Evolutionary conservation across 2,797 vertebrate species (phyloP).

Genomic region (Gephyroberyx darwinii): DNA sequence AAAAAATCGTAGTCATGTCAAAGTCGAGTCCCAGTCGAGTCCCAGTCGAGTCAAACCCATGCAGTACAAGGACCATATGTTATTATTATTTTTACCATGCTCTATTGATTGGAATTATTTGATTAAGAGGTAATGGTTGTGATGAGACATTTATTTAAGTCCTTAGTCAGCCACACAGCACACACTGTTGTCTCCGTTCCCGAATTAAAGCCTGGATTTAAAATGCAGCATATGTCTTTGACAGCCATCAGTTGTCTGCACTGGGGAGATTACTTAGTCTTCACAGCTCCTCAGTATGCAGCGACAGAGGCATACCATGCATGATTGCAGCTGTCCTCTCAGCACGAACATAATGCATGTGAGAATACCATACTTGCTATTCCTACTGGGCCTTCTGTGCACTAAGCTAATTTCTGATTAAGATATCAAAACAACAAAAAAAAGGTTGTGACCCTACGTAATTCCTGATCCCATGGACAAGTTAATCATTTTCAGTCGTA

Average conservation of each 20-base stretch:
- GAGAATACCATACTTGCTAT: slow-evolving; percentile 7
- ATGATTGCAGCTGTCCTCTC: slow-evolving; percentile 55
- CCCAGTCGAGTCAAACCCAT: background rate
- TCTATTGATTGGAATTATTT: background rate
- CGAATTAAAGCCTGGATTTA: slow-evolving; percentile 17
- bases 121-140: background rate
- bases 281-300: slow-evolving; percentile 54
- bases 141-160: background rate
- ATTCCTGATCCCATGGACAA: slow-evolving; percentile 24
- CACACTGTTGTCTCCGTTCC: background rate
- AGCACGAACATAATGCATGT: slow-evolving; percentile 45
- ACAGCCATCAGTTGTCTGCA: slow-evolving; percentile 16
- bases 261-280: slow-evolving; percentile 38
- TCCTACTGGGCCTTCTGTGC: slow-evolving; percentile 8
- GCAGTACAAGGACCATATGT: background rate
- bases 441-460: slow-evolving; percentile 15
- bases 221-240: slow-evolving; percentile 25
- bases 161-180: background rate
- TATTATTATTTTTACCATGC: background rate
- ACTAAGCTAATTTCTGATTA: slow-evolving; percentile 31
- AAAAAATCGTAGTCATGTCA: background rate
- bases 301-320: slow-evolving; percentile 30
- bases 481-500: slow-evolving; percentile 22
- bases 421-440: slow-evolving; percentile 35
- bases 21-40: too few species aligned